These are phyloP conservation scores for Holcopasites calliopsidis DNA, from an alignment of 1,140 invertebrate species.

Conservation along the genomic window DNA sequence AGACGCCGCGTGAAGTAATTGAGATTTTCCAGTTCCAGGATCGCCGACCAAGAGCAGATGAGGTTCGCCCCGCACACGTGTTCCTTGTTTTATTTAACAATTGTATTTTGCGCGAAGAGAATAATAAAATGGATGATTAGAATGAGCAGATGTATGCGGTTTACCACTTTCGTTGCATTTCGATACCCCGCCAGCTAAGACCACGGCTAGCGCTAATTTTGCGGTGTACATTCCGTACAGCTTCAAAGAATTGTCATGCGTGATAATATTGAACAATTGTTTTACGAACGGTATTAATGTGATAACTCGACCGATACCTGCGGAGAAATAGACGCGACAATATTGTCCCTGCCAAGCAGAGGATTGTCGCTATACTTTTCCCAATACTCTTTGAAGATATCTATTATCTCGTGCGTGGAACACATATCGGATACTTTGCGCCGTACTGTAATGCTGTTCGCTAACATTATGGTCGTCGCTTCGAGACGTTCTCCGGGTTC, in stretches of 20 bases:
- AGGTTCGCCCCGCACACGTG: conserved; percentile 86
- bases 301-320: conserved; percentile 83
- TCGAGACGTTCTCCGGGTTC: conserved; percentile 82
- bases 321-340: conserved; percentile 91
- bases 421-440: conserved; percentile 71
- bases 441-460: conserved; percentile 71
- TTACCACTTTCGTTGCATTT: conserved; percentile 80
- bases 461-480: conserved; percentile 74
- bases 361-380: conserved; percentile 82
- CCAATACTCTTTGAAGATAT: conserved; percentile 90
- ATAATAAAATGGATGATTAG: neutral
- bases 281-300: neutral
- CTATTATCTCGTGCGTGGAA: conserved; percentile 82
- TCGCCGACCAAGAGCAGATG: conserved; percentile 95
- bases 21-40: conserved; percentile 95
- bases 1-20: conserved; percentile 89
- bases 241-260: conserved; percentile 79
- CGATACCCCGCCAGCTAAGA: conserved; percentile 86
- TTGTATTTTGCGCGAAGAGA: conserved; percentile 20
- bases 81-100: conserved; percentile 59
- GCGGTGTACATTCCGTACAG: conserved; percentile 93
- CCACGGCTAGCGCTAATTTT: conserved; percentile 90
- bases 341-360: conserved; percentile 87
- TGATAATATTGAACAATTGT: neutral
- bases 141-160: too few relatives aligned